A percentile compares a stretch with the other conserved stretches of the same genome.
phyloP scores from a whole-genome alignment of 2,113 vertebrate genomes.

The Nyctibius bracteatus region DNA sequence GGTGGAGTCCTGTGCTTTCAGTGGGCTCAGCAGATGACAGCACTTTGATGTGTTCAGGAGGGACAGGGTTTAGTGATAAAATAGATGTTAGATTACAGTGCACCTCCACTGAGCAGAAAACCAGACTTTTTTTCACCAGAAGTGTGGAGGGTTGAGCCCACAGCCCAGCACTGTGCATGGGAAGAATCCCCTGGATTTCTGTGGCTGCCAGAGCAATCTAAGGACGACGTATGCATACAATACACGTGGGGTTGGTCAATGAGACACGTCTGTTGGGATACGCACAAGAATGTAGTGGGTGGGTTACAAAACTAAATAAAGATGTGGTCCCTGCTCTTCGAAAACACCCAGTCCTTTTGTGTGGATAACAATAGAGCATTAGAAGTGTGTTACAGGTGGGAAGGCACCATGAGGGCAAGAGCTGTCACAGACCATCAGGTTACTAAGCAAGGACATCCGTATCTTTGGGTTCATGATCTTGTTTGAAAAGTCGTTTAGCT shows the following conservation, averaged over 20 bases:
- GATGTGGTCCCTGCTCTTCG: neutral
- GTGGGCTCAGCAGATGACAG: neutral
- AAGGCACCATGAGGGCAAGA: neutral
- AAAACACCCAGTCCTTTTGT: rapidly evolving
- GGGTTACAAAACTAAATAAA: neutral
- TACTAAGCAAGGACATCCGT: neutral
- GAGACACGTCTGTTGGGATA: neutral
- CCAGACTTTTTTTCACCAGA: neutral
- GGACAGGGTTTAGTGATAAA: neutral
- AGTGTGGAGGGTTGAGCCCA: neutral
- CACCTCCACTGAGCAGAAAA: neutral
- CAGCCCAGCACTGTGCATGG: rapidly evolving
- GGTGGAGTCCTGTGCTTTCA: neutral
- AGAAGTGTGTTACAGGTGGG: neutral
- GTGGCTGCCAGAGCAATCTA: neutral
- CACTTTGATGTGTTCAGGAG: rapidly evolving
- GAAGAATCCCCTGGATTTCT: neutral
- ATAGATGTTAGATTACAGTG: neutral
- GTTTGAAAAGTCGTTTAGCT: neutral
- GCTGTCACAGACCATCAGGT: neutral
- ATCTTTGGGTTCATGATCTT: neutral
- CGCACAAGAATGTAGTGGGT: rapidly evolving
- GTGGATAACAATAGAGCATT: neutral
- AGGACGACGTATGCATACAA: rapidly evolving
- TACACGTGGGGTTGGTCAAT: rapidly evolving